These are phyloP conservation scores for Thysanoteuthis rhombus DNA, from an alignment of 2,888 invertebrate genomes.

Conservation along the genomic window DNA sequence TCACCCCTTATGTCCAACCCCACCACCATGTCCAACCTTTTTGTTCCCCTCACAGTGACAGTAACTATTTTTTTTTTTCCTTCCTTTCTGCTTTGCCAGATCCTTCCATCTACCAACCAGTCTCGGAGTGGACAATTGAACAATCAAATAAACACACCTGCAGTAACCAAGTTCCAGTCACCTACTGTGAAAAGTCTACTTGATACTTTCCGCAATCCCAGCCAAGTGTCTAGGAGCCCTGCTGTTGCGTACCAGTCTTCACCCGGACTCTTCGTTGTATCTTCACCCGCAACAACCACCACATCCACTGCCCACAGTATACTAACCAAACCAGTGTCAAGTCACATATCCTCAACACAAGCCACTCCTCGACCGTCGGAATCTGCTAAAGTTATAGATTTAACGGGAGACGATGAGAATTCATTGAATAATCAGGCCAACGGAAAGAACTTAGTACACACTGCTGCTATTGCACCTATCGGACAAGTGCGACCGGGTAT, in stretches of 20 bases:
- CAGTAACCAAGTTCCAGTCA: constrained; percentile 17
- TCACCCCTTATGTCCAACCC: too few species aligned
- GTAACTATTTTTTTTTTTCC: not conserved
- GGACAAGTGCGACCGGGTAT: constrained; percentile 25
- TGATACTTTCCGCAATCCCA: constrained; percentile 39
- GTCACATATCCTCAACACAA: not conserved
- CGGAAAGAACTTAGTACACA: constrained; percentile 12
- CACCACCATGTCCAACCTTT: too few species aligned
- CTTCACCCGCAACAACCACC: constrained; percentile 32
- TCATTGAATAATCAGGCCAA: constrained; percentile 30
- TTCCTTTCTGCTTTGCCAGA: not conserved
- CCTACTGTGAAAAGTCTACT: constrained; percentile 46
- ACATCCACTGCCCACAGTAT: constrained; percentile 31
- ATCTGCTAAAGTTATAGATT: constrained; percentile 51
- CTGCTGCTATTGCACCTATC: constrained; percentile 21
- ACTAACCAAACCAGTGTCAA: constrained; percentile 19
- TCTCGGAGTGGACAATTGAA: not conserved
- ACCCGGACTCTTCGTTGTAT: constrained; percentile 31
- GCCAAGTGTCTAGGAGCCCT: constrained; percentile 17
- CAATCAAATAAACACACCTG: not conserved
- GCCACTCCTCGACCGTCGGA: constrained; percentile 29
- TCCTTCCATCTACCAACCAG: not conserved
- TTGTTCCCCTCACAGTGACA: too few species aligned
- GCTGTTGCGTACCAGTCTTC: constrained; percentile 29
- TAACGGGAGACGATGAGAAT: constrained; percentile 56